Percentiles rank a stretch among this genome's conserved stretches.
phyloP scores from a whole-genome alignment of 2,888 invertebrate genomes.

The Achlya flavicornis region DNA sequence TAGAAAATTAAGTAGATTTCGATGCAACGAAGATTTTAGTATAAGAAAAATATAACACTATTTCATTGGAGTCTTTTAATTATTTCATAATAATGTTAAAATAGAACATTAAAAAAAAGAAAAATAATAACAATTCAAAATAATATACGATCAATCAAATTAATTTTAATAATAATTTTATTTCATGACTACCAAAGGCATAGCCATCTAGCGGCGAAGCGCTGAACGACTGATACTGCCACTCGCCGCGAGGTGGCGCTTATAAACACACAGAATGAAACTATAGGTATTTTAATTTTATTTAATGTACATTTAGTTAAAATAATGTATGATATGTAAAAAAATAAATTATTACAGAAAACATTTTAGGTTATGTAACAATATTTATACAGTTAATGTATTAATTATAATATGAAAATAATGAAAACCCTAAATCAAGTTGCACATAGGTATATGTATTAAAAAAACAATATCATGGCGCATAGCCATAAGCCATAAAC shows the following conservation, averaged over 20 bases:
- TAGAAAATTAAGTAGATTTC: too few relatives aligned
- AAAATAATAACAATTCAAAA: not conserved
- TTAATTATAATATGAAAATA: not conserved
- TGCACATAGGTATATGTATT: too few relatives aligned
- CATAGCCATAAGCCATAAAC: not conserved
- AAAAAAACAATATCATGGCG: too few relatives aligned
- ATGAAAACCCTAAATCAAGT: too few relatives aligned
- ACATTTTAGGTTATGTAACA: not conserved
- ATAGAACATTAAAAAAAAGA: too few relatives aligned
- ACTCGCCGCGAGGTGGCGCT: slow-evolving; percentile 67
- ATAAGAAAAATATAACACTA: too few relatives aligned
- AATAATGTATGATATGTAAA: not conserved
- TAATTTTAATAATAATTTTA: not conserved
- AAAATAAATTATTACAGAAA: not conserved
- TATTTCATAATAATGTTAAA: too few relatives aligned
- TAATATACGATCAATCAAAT: not conserved
- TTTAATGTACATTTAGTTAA: not conserved
- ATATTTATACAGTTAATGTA: not conserved
- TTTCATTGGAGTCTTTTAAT: too few relatives aligned
- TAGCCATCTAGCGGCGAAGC: slow-evolving; percentile 57
- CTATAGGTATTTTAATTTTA: too few relatives aligned
- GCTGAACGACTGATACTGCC: slow-evolving; percentile 50
- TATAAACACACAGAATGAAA: slow-evolving; percentile 12
- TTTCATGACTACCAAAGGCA: not conserved
- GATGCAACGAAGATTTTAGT: too few relatives aligned